Base-by-base conservation (phyloP, 2,797 vertebrate species). In the Characodon lateralis region DNA sequence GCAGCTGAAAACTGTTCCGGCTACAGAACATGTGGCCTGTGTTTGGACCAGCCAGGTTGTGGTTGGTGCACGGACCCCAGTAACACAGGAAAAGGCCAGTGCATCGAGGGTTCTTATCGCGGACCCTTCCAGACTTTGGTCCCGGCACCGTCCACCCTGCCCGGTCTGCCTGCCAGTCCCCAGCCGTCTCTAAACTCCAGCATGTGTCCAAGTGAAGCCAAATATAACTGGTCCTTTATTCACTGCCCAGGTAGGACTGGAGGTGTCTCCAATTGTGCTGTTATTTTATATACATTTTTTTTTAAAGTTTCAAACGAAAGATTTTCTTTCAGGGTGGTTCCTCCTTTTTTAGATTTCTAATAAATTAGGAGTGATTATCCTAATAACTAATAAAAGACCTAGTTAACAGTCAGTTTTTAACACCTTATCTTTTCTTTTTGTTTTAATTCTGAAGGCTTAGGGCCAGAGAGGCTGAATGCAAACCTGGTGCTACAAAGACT, bases 1-100 rank as follows among this genome's bases (percentile, higher is more conserved):
- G 65, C 90, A 96, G 96, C 96, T 8, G 98, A 99, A 88, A 99
- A 99, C 94, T 99, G 98, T 81, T 99, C 98, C 0, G 98, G 98
- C 9, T 99, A 99, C 89, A 94, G 97, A 61, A 99, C 98, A 0
- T 99, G 98, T 0, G 95, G 95, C 1, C 97, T 97, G 84, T 99
- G 98, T 83, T 78, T 99, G 94, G 98, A 99, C 80, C 98, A 99
- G 89, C 98, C 98, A 0, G 97, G 97, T 70, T 99, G 98, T 0
- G 98, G 98, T 0, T 99, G 98, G 98, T 99, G 98, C 91, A 99
- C 98, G 0, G 97, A 99, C 58, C 96, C 98, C 28, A 98, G 95
- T 72, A 98, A 99, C 91, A 99, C 97, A 0, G 98, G 98, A 1
- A 96, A 95, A 85, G 98, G 98, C 0, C 98, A 96, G 78, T 99